phyloP scores from a whole-genome alignment of 1,140 invertebrate species.

The Propsilocerus akamusi region DNA sequence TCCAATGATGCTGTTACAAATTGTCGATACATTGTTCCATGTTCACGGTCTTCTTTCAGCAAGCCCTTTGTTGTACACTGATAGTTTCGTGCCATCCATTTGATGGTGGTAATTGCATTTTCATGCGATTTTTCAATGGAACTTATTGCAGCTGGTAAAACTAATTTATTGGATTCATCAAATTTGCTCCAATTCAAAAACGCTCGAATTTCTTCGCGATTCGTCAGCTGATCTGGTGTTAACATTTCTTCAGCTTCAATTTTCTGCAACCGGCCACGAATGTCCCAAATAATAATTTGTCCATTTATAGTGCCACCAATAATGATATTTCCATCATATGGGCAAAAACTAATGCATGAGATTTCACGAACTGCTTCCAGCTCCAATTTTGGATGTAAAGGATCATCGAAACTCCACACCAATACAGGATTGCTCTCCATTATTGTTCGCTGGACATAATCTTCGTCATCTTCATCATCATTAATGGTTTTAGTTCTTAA shows the following conservation, averaged over 20 bases:
- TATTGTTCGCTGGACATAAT: conserved; percentile 29
- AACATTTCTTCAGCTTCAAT: conserved; percentile 37
- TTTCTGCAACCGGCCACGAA: conserved; percentile 42
- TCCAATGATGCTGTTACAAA: conserved; percentile 44
- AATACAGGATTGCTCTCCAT: conserved; percentile 39
- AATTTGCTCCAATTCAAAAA: conserved; percentile 48
- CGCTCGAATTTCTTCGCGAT: conserved; percentile 35
- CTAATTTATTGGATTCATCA: conserved; percentile 28
- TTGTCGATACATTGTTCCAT: conserved; percentile 30
- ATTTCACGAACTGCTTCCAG: conserved; percentile 45
- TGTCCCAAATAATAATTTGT: conserved; percentile 52
- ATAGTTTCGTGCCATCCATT: conserved; percentile 41
- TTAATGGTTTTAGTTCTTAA: conserved; percentile 24
- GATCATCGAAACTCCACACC: conserved; percentile 53
- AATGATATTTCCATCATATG: conserved; percentile 42
- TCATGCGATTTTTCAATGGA: conserved; percentile 38
- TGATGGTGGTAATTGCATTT: conserved; percentile 37
- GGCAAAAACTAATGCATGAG: conserved; percentile 40
- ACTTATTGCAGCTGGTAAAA: conserved; percentile 38
- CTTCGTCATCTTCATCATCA: conserved; percentile 17
- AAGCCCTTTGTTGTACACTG: conserved; percentile 37
- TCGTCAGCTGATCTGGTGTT: conserved; percentile 38
- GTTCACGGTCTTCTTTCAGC: conserved; percentile 20
- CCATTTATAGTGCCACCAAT: conserved; percentile 53
- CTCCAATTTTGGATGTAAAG: conserved; percentile 44